These are phyloP conservation scores for Congeria kusceri DNA, from an alignment of 2,888 invertebrate genomes.

Conservation along the genomic window DNA sequence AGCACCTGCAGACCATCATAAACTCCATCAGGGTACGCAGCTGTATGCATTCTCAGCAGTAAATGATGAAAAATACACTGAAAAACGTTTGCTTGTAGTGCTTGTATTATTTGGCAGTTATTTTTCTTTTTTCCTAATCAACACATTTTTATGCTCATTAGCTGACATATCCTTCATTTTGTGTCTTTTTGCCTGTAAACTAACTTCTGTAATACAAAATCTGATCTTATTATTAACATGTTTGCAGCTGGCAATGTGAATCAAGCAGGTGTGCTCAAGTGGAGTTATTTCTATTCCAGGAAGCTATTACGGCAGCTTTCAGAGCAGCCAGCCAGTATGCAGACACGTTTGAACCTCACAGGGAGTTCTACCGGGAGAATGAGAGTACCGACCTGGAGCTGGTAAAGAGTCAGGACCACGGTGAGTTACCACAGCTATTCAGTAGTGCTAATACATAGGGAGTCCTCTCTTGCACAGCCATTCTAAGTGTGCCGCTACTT, in stretches of 20 bases:
- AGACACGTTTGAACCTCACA: conserved; percentile 89
- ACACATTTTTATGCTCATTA: no score
- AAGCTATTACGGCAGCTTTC: conserved; percentile 88
- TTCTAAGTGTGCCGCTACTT: no score
- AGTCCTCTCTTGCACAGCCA: no score
- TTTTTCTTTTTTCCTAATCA: no score
- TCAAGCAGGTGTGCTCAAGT: not conserved
- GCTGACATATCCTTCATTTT: no score
- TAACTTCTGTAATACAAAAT: not conserved
- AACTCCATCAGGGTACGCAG: conserved; percentile 87
- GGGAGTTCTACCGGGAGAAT: conserved; percentile 90
- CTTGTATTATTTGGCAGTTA: no score
- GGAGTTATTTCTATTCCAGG: conserved; percentile 61
- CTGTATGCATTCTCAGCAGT: not conserved
- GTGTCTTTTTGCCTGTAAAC: no score
- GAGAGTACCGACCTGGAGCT: conserved; percentile 88
- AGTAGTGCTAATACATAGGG: no score
- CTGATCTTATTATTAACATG: not conserved
- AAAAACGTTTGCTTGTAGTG: no score
- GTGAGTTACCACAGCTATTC: conserved; percentile 58
- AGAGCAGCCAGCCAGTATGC: conserved; percentile 89
- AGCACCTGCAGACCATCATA: conserved; percentile 87
- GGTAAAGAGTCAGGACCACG: conserved; percentile 89
- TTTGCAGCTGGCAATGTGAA: not conserved
- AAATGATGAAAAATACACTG: no score